Conservation (phyloP, 2,888 invertebrate species). For the Tillus elongatus region DNA sequence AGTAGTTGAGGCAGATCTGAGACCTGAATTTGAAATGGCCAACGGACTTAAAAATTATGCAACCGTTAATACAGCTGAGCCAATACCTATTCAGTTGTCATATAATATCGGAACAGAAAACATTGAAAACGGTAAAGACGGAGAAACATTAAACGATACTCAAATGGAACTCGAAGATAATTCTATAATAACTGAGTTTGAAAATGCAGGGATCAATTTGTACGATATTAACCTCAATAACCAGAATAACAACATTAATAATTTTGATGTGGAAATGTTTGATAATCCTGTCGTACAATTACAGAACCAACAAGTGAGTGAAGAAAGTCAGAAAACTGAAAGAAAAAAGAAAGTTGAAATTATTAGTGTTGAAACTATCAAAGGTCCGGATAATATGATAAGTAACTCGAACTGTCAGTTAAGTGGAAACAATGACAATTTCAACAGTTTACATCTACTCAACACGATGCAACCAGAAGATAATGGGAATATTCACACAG, state of each 20-base stretch:
- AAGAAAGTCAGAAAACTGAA: neutral
- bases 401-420: slow-evolving; percentile 5
- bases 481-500: too few species aligned
- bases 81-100: slow-evolving; percentile 37
- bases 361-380: neutral
- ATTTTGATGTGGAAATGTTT: slow-evolving; percentile 28
- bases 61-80: slow-evolving; percentile 39
- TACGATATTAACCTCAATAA: slow-evolving; percentile 29
- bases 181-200: slow-evolving; percentile 40
- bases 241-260: slow-evolving; percentile 21
- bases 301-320: too few species aligned
- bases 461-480: too few species aligned
- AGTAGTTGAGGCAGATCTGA: slow-evolving; percentile 33
- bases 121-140: slow-evolving; percentile 36
- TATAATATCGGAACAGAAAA: slow-evolving; percentile 41
- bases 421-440: slow-evolving; percentile 16
- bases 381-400: neutral
- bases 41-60: slow-evolving; percentile 40
- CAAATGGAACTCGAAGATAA: slow-evolving; percentile 37
- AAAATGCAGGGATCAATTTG: slow-evolving; percentile 37
- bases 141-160: slow-evolving; percentile 35
- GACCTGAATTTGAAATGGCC: slow-evolving; percentile 35
- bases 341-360: neutral
- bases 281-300: slow-evolving; percentile 17
- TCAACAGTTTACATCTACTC: too few species aligned